Conservation (phyloP, 1,140 invertebrate species). For the Pararge aegeria region DNA sequence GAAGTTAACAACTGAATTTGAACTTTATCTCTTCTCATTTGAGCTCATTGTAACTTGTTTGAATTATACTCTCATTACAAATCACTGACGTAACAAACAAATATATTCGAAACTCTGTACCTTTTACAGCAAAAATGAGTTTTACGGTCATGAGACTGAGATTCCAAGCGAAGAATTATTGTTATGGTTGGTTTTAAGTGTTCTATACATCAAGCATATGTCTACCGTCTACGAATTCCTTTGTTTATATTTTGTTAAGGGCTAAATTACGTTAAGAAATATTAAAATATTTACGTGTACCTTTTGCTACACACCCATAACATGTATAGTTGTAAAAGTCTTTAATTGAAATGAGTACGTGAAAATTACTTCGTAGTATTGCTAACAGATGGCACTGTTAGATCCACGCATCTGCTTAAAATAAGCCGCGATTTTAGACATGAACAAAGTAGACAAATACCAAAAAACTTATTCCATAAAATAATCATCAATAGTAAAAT, state of each 20-base stretch:
- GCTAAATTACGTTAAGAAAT: no score
- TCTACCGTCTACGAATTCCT: neutral
- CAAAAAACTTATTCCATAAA: neutral
- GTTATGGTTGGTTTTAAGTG: slow-evolving; percentile 51
- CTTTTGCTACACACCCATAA: no score
- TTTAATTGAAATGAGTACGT: no score
- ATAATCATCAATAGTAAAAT: neutral
- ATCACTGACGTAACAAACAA: slow-evolving; percentile 76
- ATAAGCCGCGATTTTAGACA: neutral
- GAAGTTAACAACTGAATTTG: slow-evolving; percentile 25
- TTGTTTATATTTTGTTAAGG: neutral
- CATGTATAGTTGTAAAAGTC: no score
- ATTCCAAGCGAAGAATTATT: slow-evolving; percentile 47
- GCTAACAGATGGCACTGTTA: slow-evolving; percentile 24
- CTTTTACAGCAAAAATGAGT: slow-evolving; percentile 68
- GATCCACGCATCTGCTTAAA: neutral
- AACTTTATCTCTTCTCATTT: slow-evolving; percentile 14
- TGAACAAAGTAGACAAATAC: neutral
- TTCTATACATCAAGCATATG: slow-evolving; percentile 21
- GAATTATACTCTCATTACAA: slow-evolving; percentile 61
- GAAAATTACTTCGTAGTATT: neutral
- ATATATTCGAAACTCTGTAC: slow-evolving; percentile 74
- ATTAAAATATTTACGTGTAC: no score
- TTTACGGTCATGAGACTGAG: slow-evolving; percentile 57
- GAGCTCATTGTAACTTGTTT: slow-evolving; percentile 18